Evolutionary conservation across 2,113 vertebrate species (phyloP).

Genomic region (Emberiza fucata): DNA sequence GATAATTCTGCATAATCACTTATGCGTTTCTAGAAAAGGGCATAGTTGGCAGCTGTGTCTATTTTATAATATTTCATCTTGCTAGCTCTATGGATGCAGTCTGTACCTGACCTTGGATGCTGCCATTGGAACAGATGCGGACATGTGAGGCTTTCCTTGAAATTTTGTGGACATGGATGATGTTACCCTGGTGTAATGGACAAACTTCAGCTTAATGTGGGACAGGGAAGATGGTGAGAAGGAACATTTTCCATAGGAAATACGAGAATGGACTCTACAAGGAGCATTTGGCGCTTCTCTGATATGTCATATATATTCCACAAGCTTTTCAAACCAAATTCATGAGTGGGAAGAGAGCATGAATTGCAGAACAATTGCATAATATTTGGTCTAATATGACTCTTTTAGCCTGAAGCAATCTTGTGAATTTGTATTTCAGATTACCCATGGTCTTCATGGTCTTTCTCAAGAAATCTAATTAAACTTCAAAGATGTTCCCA

Average conservation of each 20-base stretch:
- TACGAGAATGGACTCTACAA: not conserved
- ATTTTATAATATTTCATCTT: not conserved
- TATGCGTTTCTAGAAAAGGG: not conserved
- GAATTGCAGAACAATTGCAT: not conserved
- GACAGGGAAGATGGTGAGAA: not conserved
- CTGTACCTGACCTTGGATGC: not conserved
- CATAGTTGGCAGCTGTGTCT: not conserved
- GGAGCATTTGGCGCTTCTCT: not conserved
- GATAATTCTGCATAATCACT: not conserved
- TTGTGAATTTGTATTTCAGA: not conserved
- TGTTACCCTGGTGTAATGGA: not conserved
- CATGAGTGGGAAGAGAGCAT: not conserved
- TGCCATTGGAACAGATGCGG: not conserved
- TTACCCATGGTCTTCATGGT: not conserved
- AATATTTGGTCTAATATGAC: constrained; percentile 29
- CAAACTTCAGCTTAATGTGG: not conserved
- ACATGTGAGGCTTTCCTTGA: not conserved
- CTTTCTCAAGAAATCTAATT: constrained; percentile 46
- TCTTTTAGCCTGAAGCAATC: not conserved
- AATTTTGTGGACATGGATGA: not conserved
- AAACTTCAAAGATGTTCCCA: constrained; percentile 42
- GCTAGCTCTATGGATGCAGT: not conserved
- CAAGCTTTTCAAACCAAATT: not conserved
- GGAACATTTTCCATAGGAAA: not conserved
- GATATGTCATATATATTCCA: not conserved